These are phyloP conservation scores for Bryconaethiops microstoma DNA, from an alignment of 2,797 vertebrate species.

Conservation along the genomic window DNA sequence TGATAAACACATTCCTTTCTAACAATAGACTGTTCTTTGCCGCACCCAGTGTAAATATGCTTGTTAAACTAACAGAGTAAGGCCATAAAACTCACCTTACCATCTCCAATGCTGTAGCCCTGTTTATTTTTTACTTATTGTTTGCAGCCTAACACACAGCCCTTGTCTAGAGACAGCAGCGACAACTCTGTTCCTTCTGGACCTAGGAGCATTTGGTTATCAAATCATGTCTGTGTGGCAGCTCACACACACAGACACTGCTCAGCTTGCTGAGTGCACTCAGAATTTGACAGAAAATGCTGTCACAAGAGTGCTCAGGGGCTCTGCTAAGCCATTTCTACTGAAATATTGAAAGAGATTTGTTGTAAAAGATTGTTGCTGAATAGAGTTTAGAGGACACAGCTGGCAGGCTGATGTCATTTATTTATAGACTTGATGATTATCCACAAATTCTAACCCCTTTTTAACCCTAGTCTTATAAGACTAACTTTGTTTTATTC, in stretches of 20 bases:
- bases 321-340: background rate
- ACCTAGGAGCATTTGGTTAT: constrained; percentile 47
- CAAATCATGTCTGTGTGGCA: constrained; percentile 37
- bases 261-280: constrained; percentile 11
- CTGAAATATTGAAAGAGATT: constrained; percentile 4
- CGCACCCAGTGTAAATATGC: constrained; percentile 40
- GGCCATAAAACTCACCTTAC: background rate
- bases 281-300: background rate
- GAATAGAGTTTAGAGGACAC: background rate
- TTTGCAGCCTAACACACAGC: background rate
- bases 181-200: background rate
- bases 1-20: background rate
- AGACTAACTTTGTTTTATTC: constrained; percentile 43
- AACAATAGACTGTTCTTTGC: background rate
- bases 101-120: background rate
- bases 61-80: constrained; percentile 8
- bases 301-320: background rate
- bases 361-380: constrained; percentile 2
- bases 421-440: background rate
- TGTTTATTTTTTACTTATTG: background rate
- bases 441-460: background rate
- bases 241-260: constrained; percentile 2
- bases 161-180: background rate
- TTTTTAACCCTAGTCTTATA: background rate
- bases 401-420: background rate